Evolutionary conservation across 2,113 vertebrate species (phyloP).

Genomic region (Manacus vitellinus): DNA sequence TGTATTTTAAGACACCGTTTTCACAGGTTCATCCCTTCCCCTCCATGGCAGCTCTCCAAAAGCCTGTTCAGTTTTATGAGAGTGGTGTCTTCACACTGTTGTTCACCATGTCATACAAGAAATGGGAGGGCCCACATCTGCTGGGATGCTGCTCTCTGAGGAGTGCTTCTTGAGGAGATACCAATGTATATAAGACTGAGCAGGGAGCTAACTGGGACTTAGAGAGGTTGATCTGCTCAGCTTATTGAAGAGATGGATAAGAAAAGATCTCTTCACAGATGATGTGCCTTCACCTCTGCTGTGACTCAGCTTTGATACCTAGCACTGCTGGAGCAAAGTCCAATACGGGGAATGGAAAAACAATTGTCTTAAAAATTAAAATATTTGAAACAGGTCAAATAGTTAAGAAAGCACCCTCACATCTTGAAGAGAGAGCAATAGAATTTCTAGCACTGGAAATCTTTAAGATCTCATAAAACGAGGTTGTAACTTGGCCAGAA

Average conservation of each 20-base stretch:
- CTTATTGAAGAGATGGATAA: not conserved
- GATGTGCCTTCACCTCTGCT: not conserved
- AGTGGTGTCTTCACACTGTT: fast-evolving
- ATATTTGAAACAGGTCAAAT: not conserved
- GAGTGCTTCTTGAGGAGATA: not conserved
- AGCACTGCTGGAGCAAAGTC: not conserved
- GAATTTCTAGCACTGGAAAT: not conserved
- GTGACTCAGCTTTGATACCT: not conserved
- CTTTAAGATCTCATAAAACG: not conserved
- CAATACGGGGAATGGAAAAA: not conserved
- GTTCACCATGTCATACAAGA: not conserved
- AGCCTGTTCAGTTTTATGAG: not conserved
- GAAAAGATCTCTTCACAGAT: not conserved
- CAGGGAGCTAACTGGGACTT: not conserved
- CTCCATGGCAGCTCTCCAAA: not conserved
- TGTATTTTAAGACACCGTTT: not conserved
- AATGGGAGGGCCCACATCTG: not conserved
- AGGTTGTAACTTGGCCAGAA: not conserved
- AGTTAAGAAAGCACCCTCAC: not conserved
- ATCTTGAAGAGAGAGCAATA: not conserved
- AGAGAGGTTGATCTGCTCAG: not conserved
- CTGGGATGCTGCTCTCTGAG: not conserved
- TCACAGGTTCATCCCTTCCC: not conserved
- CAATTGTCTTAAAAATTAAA: not conserved
- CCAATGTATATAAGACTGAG: not conserved